Evolutionary conservation across 64 coral and sea anemone genomes (phyloP).

Genomic region (Montipora efflorescens): DNA sequence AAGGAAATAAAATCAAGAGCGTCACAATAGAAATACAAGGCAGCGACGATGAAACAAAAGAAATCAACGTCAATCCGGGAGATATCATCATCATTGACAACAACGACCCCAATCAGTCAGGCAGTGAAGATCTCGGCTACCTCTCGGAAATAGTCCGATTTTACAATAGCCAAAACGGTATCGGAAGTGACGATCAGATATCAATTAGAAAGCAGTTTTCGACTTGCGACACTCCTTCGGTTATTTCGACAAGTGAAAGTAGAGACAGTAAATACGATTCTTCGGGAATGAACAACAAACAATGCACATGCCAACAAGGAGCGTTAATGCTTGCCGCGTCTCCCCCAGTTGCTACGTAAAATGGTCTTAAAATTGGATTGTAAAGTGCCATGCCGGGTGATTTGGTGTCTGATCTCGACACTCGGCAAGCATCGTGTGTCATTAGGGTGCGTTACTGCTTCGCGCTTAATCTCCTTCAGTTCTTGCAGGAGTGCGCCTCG

Average conservation of each 20-base stretch:
- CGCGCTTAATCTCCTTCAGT: too few relatives aligned
- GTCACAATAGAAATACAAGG: slow-evolving; percentile 91
- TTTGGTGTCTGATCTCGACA: not conserved
- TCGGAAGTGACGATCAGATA: slow-evolving; percentile 74
- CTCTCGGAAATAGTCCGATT: slow-evolving; percentile 93
- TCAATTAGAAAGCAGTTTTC: slow-evolving; percentile 75
- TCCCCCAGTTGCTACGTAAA: not conserved
- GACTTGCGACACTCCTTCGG: slow-evolving; percentile 77
- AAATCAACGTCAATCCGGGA: slow-evolving; percentile 89
- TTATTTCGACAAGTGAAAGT: slow-evolving; percentile 76
- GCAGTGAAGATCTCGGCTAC: slow-evolving; percentile 87
- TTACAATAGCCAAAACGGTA: slow-evolving; percentile 84
- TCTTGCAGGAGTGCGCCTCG: too few relatives aligned
- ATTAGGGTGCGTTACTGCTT: not conserved
- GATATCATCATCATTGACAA: slow-evolving; percentile 95
- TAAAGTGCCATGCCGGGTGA: not conserved
- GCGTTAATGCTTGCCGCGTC: not conserved
- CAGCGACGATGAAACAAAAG: slow-evolving; percentile 63
- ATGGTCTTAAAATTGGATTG: not conserved
- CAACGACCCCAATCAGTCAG: slow-evolving; percentile 72
- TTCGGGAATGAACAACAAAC: not conserved
- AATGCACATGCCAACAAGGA: slow-evolving; percentile 18
- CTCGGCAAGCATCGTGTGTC: not conserved
- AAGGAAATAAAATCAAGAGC: slow-evolving; percentile 67
- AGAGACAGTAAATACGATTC: slow-evolving; percentile 50